These are phyloP conservation scores for Hyperopisus bebe DNA, from an alignment of 2,113 vertebrate genomes.

Conservation along the genomic window DNA sequence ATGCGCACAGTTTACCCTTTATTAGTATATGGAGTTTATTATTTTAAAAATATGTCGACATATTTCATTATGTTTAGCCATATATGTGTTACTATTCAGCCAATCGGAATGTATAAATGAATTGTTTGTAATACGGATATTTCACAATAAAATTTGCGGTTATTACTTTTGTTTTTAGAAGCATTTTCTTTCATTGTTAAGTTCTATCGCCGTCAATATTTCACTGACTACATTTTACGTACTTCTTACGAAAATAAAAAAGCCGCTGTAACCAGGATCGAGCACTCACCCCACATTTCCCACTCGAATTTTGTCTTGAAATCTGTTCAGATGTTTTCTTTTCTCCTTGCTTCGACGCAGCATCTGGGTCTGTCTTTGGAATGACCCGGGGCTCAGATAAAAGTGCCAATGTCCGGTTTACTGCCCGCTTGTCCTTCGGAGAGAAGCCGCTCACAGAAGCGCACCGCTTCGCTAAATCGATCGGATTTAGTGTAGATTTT, in stretches of 20 bases:
- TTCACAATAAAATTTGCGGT: background rate
- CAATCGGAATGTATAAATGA: background rate
- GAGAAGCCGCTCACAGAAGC: constrained; percentile 33
- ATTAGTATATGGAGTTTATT: background rate
- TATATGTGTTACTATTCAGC: background rate
- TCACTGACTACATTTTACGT: background rate
- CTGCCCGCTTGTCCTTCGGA: constrained; percentile 35
- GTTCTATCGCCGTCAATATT: background rate
- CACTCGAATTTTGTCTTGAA: constrained; percentile 42
- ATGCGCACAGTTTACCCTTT: background rate
- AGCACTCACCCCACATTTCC: constrained; percentile 54
- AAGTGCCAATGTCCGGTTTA: constrained; percentile 48
- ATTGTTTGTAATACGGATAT: background rate
- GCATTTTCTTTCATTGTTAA: background rate
- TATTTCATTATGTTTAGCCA: background rate
- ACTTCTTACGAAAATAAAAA: background rate
- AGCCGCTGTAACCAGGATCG: constrained; percentile 23
- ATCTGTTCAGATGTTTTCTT: constrained; percentile 45
- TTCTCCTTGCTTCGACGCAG: constrained; percentile 43
- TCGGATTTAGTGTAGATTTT: constrained; percentile 9
- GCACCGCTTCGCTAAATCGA: constrained; percentile 24
- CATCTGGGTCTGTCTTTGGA: constrained; percentile 45
- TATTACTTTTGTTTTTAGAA: background rate
- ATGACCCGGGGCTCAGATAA: constrained; percentile 45
- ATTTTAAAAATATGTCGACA: background rate